Evolutionary conservation across 2,797 vertebrate genomes (phyloP).

Genomic region (Macropus fuliginosus): DNA sequence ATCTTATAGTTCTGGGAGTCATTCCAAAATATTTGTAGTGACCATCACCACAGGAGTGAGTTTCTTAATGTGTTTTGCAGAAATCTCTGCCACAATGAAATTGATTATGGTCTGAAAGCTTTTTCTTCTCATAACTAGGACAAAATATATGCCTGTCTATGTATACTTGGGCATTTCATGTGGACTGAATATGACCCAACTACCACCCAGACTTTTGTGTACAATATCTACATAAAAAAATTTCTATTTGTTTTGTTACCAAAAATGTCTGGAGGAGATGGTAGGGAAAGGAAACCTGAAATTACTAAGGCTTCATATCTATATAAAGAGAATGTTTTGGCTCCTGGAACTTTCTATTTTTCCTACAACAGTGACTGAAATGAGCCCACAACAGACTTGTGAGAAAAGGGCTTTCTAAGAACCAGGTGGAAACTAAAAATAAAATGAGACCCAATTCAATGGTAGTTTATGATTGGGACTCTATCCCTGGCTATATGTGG

Average conservation of each 20-base stretch:
- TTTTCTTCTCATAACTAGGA: conserved; percentile 76
- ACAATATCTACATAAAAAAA: conserved; percentile 37
- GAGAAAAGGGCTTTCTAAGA: conserved; percentile 59
- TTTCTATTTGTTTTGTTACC: background rate
- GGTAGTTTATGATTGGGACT: background rate
- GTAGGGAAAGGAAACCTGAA: background rate
- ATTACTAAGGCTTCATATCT: conserved; percentile 6
- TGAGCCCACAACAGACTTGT: background rate
- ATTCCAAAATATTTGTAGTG: conserved; percentile 84
- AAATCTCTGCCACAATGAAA: conserved; percentile 79
- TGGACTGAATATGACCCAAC: conserved; percentile 71
- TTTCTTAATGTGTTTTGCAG: conserved; percentile 87
- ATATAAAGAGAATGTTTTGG: conserved; percentile 14
- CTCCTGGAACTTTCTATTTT: conserved; percentile 23
- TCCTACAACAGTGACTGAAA: conserved; percentile 55
- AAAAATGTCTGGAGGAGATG: background rate
- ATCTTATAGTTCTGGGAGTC: conserved; percentile 85
- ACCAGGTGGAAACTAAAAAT: conserved; percentile 15
- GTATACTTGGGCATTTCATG: conserved; percentile 68
- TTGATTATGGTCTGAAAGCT: conserved; percentile 84
- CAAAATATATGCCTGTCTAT: conserved; percentile 59
- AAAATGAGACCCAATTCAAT: conserved; percentile 24
- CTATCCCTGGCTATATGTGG: background rate
- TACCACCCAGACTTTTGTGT: conserved; percentile 52
- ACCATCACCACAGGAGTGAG: conserved; percentile 84